Conservation (phyloP, 2,113 vertebrate species). For the Dromas ardeola region DNA sequence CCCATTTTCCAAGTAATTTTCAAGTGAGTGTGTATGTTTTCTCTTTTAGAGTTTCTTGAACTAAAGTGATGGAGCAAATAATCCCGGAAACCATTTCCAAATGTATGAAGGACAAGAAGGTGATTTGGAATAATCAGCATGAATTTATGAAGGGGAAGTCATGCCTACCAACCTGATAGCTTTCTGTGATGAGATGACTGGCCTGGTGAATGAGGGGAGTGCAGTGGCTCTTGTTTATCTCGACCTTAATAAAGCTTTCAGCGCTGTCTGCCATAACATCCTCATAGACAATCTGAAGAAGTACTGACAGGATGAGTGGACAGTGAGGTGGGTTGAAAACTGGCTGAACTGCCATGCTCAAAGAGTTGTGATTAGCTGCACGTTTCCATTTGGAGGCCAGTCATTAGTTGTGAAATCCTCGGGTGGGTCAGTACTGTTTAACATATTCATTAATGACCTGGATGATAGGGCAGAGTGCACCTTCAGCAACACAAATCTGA, state of each 20-base stretch:
- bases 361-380: not conserved
- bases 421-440: not conserved
- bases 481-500: not conserved
- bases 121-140: not conserved
- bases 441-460: not conserved
- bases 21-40: not conserved
- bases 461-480: not conserved
- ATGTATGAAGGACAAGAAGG: not conserved
- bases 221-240: not conserved
- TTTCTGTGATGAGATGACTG: not conserved
- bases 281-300: not conserved
- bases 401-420: not conserved
- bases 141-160: not conserved
- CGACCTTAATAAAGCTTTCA: not conserved
- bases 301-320: not conserved
- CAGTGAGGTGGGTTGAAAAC: not conserved
- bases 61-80: not conserved
- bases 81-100: not conserved
- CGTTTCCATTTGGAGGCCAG: not conserved
- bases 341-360: not conserved
- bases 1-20: not conserved
- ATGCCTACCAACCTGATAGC: not conserved
- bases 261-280: not conserved
- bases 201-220: not conserved
- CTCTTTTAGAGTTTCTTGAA: not conserved